These are phyloP conservation scores for Columba guinea DNA, from an alignment of 2,797 vertebrate genomes.

Conservation along the genomic window DNA sequence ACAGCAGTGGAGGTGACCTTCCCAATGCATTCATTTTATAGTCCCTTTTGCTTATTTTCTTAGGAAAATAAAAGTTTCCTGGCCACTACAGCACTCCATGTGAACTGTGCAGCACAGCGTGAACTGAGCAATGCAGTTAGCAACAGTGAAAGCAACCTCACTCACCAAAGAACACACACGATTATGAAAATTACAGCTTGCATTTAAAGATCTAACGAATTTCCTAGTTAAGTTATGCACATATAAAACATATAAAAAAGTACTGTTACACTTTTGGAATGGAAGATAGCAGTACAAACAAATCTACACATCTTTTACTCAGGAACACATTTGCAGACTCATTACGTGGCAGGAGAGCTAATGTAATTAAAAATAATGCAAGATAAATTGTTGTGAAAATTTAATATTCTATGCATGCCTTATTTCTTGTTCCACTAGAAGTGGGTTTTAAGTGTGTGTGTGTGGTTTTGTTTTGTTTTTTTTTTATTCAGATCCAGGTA, in stretches of 20 bases:
- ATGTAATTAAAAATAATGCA: constrained; percentile 50
- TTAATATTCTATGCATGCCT: not conserved
- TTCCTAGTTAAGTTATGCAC: constrained; percentile 1
- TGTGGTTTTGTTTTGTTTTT: not conserved
- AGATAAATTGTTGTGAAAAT: not conserved
- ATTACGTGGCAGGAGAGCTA: constrained; percentile 9
- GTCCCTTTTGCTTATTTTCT: constrained; percentile 5
- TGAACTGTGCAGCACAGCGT: not conserved
- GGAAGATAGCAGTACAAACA: constrained; percentile 3
- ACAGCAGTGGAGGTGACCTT: not conserved
- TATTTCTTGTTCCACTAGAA: constrained; percentile 6
- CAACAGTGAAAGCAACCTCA: not conserved
- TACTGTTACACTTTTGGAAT: not conserved
- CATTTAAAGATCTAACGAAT: not conserved
- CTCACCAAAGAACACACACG: not conserved
- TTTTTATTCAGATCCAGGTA: constrained; percentile 17
- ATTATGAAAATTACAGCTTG: not conserved
- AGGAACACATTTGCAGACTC: constrained; percentile 9
- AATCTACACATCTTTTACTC: not conserved
- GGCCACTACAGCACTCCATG: not conserved
- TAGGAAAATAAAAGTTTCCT: not conserved
- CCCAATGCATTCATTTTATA: not conserved
- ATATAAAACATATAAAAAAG: not conserved
- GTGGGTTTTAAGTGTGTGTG: too few relatives aligned
- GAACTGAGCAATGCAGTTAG: not conserved